phyloP scores from a whole-genome alignment of 2,113 vertebrate species.

The Cepphus grylle region DNA sequence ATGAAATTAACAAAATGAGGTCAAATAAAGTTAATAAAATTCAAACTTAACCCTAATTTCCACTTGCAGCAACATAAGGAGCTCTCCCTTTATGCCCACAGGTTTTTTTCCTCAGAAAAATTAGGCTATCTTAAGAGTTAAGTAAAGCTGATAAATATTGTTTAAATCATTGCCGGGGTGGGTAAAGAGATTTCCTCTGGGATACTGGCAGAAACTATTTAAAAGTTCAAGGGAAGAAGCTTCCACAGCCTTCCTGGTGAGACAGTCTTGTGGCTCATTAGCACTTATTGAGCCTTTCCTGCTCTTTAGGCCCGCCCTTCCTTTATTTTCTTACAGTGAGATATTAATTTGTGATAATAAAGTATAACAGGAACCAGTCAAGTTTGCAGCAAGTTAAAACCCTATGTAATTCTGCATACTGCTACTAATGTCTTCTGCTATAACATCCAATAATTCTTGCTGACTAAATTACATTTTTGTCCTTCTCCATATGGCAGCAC shows the following conservation, averaged over 20 bases:
- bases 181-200: conserved; percentile 11
- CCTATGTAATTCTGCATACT: not conserved
- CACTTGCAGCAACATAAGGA: not conserved
- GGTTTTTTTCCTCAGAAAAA: not conserved
- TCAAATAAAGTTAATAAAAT: not conserved
- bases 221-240: conserved; percentile 33
- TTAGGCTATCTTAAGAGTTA: not conserved
- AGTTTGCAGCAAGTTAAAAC: not conserved
- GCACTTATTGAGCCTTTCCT: not conserved
- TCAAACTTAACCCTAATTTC: not conserved
- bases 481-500: not conserved
- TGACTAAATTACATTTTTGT: conserved; percentile 14
- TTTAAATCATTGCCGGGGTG: not conserved
- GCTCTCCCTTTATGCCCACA: not conserved
- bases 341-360: not conserved
- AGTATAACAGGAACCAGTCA: not conserved
- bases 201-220: not conserved
- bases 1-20: not conserved
- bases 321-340: conserved; percentile 28
- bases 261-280: conserved; percentile 1
- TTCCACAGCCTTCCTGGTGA: conserved; percentile 1
- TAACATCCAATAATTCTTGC: not conserved
- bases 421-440: not conserved
- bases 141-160: not conserved
- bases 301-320: conserved; percentile 39